Evolutionary conservation across 1,140 invertebrate species (phyloP).

Genomic region (Zaprionus gabonicus): DNA sequence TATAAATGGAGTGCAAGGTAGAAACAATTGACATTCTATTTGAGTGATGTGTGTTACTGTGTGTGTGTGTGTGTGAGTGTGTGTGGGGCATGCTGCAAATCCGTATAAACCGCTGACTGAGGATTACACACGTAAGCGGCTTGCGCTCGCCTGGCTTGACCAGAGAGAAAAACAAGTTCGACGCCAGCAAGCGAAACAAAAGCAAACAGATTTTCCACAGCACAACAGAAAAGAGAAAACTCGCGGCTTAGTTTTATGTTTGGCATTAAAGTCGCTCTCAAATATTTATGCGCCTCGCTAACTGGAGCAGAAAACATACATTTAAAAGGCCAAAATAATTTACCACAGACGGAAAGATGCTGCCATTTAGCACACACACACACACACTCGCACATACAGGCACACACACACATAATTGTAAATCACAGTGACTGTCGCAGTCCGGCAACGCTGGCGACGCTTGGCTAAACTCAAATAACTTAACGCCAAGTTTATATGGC

Average conservation of each 20-base stretch:
- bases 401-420: constrained; percentile 53
- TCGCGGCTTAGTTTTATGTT: constrained; percentile 18
- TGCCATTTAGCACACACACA: constrained; percentile 42
- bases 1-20: constrained; percentile 20
- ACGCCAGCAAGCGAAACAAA: constrained; percentile 9
- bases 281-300: constrained; percentile 59
- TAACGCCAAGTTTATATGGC: constrained; percentile 71
- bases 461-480: constrained; percentile 74
- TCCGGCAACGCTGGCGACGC: constrained; percentile 23
- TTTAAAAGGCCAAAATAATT: constrained; percentile 52
- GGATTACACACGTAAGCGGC: constrained; percentile 72
- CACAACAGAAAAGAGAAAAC: neutral
- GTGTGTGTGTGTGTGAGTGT: constrained; percentile 4
- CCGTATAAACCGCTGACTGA: constrained; percentile 60
- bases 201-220: constrained; percentile 8
- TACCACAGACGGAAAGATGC: constrained; percentile 8
- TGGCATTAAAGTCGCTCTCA: constrained; percentile 46
- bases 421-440: constrained; percentile 44
- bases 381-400: neutral
- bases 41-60: neutral
- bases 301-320: constrained; percentile 49
- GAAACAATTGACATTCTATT: constrained; percentile 45
- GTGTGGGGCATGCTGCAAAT: constrained; percentile 41
- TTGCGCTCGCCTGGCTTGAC: constrained; percentile 31
- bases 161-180: constrained; percentile 28